Percentiles rank a stretch among this genome's conserved stretches.
Evolutionary conservation across 2,888 invertebrate species (phyloP).

Genomic region (Xanthorhoe designata): DNA sequence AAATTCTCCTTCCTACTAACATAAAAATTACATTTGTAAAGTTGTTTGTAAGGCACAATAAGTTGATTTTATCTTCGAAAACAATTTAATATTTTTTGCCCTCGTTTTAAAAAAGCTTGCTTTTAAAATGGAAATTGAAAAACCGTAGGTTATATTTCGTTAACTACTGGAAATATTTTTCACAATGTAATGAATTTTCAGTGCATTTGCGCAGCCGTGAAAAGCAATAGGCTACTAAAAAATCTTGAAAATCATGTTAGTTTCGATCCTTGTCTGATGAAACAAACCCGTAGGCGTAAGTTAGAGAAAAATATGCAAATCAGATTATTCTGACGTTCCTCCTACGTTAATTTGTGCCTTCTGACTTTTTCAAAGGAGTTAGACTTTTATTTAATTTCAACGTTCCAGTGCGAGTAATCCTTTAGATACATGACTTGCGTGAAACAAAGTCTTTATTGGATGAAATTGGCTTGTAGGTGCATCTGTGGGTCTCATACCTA

Average conservation of each 20-base stretch:
- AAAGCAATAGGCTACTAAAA: too few species aligned
- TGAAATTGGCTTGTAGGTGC: neutral
- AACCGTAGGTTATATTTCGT: too few species aligned
- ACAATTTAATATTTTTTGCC: neutral
- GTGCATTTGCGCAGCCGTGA: too few species aligned
- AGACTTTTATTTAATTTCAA: constrained; percentile 2
- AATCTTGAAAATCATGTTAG: neutral
- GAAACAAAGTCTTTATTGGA: neutral
- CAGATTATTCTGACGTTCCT: constrained; percentile 21
- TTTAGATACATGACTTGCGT: neutral
- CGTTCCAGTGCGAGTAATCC: neutral
- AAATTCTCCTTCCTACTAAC: constrained; percentile 10
- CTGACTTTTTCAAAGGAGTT: neutral
- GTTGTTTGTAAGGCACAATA: neutral
- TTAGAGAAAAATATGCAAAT: constrained; percentile 34
- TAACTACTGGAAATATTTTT: too few species aligned
- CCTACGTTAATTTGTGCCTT: constrained; percentile 6
- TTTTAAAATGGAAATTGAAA: too few species aligned
- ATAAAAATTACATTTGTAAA: neutral
- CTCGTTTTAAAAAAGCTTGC: too few species aligned
- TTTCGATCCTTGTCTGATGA: neutral
- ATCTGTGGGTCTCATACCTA: too few species aligned
- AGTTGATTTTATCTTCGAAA: neutral
- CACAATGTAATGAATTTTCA: too few species aligned
- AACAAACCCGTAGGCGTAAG: neutral